phyloP scores from a whole-genome alignment of 2,797 vertebrate species.

The Vipera latastei region DNA sequence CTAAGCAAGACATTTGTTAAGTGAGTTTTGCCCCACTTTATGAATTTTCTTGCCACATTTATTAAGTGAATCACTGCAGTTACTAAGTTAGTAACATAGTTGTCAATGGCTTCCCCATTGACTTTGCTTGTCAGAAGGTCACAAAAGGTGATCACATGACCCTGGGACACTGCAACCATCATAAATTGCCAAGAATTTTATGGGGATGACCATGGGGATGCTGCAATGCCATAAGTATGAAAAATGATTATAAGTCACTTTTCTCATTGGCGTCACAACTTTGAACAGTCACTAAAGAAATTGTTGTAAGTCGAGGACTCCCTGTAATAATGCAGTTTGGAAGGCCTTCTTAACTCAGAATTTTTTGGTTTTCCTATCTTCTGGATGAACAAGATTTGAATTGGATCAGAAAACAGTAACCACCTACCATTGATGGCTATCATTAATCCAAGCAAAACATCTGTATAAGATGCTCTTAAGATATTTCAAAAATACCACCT shows the following conservation, averaged over 20 bases:
- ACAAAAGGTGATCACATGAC: background rate
- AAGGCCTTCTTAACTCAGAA: background rate
- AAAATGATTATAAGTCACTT: background rate
- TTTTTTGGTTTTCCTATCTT: background rate
- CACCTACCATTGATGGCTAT: background rate
- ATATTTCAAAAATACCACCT: background rate
- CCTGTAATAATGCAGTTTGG: background rate
- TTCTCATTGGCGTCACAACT: background rate
- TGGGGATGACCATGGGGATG: background rate
- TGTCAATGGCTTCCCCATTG: background rate
- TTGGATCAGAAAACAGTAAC: background rate
- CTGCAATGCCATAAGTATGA: background rate
- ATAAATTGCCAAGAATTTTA: background rate
- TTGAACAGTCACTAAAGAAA: background rate
- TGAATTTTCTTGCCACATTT: no score
- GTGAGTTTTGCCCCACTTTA: no score
- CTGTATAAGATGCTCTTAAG: background rate
- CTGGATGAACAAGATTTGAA: background rate
- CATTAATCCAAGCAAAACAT: background rate
- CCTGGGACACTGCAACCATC: background rate
- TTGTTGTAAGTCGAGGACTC: background rate
- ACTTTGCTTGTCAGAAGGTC: background rate
- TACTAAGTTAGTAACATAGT: no score
- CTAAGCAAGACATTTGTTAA: no score
- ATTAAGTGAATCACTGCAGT: no score